A percentile compares a stretch with the other conserved stretches of the same genome.
Conservation (phyloP, 1,140 invertebrate genomes). For the Hylaeus volcanicus region DNA sequence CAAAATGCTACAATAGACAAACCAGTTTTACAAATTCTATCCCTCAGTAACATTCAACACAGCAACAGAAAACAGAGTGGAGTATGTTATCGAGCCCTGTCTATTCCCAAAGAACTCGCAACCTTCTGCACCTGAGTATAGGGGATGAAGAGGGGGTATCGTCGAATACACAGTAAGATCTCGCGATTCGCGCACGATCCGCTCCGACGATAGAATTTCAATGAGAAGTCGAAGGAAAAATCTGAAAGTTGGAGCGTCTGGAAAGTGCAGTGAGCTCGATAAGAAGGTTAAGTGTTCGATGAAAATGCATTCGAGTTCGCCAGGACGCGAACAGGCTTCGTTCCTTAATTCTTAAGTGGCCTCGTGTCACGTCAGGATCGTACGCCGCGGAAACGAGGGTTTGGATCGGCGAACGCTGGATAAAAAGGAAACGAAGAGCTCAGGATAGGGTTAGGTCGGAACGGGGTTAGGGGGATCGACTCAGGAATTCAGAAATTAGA, state of each 20-base stretch:
- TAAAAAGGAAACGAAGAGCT: slow-evolving; percentile 5
- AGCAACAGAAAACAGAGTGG: not conserved
- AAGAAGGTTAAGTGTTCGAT: not conserved
- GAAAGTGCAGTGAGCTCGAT: not conserved
- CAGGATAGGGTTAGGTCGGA: no score
- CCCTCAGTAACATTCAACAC: not conserved
- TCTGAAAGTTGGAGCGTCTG: not conserved
- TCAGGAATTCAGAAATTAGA: no score
- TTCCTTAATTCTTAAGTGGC: slow-evolving; percentile 21
- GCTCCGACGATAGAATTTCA: slow-evolving; percentile 13
- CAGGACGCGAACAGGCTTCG: not conserved
- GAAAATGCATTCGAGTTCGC: not conserved
- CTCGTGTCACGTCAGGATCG: not conserved
- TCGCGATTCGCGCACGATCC: slow-evolving; percentile 25
- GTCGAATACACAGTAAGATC: not conserved
- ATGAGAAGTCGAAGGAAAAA: slow-evolving; percentile 4
- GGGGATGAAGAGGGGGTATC: not conserved
- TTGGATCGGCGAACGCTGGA: not conserved
- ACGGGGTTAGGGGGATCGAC: no score
- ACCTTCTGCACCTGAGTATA: no score
- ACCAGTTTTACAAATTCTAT: not conserved
- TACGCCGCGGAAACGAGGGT: not conserved
- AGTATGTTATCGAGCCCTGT: not conserved
- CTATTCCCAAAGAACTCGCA: not conserved
- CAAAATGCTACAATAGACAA: no score